Evolutionary conservation across 2,888 invertebrate genomes (phyloP), one percentile per base, ranked within the genome.

Genomic region (Drosophila tripunctata): DNA sequence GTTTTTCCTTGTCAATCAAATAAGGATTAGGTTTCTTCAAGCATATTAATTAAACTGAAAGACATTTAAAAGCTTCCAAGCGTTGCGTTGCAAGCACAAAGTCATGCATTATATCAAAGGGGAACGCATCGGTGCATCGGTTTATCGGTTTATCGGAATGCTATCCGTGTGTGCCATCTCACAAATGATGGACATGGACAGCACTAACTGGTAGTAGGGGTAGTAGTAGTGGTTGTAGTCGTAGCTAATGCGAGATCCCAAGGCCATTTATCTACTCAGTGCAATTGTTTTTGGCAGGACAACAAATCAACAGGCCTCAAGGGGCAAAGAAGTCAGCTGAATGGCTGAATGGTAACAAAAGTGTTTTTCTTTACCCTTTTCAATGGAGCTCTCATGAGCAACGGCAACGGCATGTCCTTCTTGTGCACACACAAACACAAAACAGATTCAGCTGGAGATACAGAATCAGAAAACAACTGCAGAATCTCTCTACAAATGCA

Each of bases 291-390:
- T 63, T 63, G 71, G 72, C 72, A 67, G 67, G 67, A 66, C 56
- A 69, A 73, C 79, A 80, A 80, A 80, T 80, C 79, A 80, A 81
- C 67, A 55, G 67, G 75, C 67, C 87, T 67, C 85, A 44, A n/a
- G 35, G 79, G 78, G 85, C 51, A 50, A 33, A 67, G 38, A 56
- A 60, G 64, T 68, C 68, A 55, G 57, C 61, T 73, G 81, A 62
- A 76, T 66, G 84, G 62, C 61, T n/a, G n/a, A n/a, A n/a, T n/a
- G 63, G 45, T 47, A 78, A 65, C 58, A 78, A 63, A 78, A 54
- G 47, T 52, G 62, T 54, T 51, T 54, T 69, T 70, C 63, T 4
- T 45, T 69, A 50, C 35, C 35, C 30, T 22, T 57, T 40, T 50
- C 40, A 50, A 35, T 55, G 27, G 48, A 19, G n/a, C 51, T 48